Conservation (phyloP, 30 jellyfish, hydroid and myxozoan genomes). For the Aurelia sp. region DNA sequence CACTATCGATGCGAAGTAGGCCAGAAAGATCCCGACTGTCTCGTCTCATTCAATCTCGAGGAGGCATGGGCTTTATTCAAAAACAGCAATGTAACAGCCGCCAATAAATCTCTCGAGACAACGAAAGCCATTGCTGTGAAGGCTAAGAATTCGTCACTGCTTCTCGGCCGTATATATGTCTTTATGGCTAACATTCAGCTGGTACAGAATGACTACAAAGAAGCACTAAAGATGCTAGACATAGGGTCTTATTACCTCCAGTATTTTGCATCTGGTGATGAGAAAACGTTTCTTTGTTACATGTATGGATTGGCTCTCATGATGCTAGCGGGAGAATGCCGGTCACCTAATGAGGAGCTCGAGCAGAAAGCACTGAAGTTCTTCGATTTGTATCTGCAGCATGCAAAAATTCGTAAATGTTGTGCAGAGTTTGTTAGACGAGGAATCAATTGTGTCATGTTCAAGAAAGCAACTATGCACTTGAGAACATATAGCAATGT, state of each 20-base stretch:
- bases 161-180: neutral
- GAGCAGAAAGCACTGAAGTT: neutral
- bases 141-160: slow-evolving; percentile 1
- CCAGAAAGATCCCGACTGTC: neutral
- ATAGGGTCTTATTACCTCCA: slow-evolving; percentile 1
- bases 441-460: slow-evolving; percentile 9
- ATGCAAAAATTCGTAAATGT: slow-evolving; percentile 2
- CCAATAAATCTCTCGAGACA: neutral
- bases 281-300: slow-evolving; percentile 11
- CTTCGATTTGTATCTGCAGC: slow-evolving; percentile 16
- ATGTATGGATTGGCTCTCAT: neutral
- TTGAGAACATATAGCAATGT: neutral
- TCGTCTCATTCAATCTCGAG: neutral
- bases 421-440: neutral
- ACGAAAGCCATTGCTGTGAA: neutral
- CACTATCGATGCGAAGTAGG: neutral
- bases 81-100: neutral
- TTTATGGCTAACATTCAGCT: slow-evolving; percentile 5
- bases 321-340: slow-evolving; percentile 2
- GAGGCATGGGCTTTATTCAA: slow-evolving; percentile 6
- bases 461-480: slow-evolving; percentile 1
- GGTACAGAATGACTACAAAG: neutral
- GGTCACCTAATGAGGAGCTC: neutral
- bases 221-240: neutral
- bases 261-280: slow-evolving; percentile 2